Evolutionary conservation across 2,888 invertebrate species (phyloP), one percentile per base, ranked within the genome.

Genomic region (Aleiodes leptofemur): DNA sequence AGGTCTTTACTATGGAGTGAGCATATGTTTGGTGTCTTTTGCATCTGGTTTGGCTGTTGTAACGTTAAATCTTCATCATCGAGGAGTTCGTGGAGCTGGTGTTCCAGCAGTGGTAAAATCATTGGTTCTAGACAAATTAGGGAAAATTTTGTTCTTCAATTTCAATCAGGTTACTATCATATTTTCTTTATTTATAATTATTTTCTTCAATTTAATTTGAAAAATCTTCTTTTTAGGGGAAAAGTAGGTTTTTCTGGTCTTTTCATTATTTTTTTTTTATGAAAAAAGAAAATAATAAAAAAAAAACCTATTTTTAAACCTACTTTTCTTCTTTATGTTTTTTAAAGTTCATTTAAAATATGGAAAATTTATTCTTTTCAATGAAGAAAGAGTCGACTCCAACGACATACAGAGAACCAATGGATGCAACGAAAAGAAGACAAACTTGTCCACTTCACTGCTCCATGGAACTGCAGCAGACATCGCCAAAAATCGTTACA

Each of bases 1-100:
- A 95, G 95, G 95, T 90, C 91, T 95, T 83, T 96, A 96, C 89
- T 96, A 95, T 84, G 95, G 95, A 72, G 95, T 95, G 38, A 95
- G 95, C 89, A 95, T 95, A 83, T 95, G 95, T 83, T 90, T 96
- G 81, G 95, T 96, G 56, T 94, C 95, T 0, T 95, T 95, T 86
- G 95, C 95, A 5, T 95, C 95, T 0, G 95, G 95, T 0, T 90
- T 95, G 71, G 95, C 96, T 0, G 96, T 96, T 72, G 95, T 96
- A 74, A 96, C 96, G 2, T 91, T 96, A 78, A 96, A 96, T 89
- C 93, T 96, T 86, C 96, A 96, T 90, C 96, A 96, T 91, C 92
- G 96, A 86, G 96, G 96, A 82, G 93, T 95, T 82, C 91, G 95
- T 86, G 96, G 96, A 82, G 93, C 94, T 80, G 94, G 94, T 86